Evolutionary conservation across 2,797 vertebrate genomes (phyloP).

Genomic region (Mionectes olivaceus): DNA sequence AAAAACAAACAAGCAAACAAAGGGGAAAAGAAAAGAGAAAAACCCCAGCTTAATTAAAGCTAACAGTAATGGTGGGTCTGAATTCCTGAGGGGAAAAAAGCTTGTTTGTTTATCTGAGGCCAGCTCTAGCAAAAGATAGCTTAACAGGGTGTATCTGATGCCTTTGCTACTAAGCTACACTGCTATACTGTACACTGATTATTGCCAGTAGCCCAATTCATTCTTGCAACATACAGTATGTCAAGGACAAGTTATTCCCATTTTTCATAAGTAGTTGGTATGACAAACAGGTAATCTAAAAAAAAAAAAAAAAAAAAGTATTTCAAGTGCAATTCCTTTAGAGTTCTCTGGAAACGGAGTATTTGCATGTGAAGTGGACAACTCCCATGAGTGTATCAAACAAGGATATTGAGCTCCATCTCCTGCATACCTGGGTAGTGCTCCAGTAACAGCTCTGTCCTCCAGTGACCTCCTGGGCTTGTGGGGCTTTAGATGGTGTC

Average conservation of each 20-base stretch:
- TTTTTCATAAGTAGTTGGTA: background rate
- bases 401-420: background rate
- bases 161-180: background rate
- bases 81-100: background rate
- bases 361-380: background rate
- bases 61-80: background rate
- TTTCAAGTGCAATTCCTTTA: background rate
- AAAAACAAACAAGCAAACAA: background rate
- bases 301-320: background rate
- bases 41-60: background rate
- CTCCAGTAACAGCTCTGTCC: background rate
- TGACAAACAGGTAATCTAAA: background rate
- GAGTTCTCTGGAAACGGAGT: background rate
- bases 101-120: background rate
- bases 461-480: background rate
- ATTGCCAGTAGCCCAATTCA: background rate
- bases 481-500: background rate
- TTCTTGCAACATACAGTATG: background rate
- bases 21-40: background rate
- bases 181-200: accelerated
- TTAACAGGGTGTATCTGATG: background rate
- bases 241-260: background rate
- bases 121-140: background rate
- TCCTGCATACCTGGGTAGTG: background rate
- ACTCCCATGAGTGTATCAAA: background rate